phyloP scores from a whole-genome alignment of 1,140 invertebrate genomes.

The Meloidogyne exigua region DNA sequence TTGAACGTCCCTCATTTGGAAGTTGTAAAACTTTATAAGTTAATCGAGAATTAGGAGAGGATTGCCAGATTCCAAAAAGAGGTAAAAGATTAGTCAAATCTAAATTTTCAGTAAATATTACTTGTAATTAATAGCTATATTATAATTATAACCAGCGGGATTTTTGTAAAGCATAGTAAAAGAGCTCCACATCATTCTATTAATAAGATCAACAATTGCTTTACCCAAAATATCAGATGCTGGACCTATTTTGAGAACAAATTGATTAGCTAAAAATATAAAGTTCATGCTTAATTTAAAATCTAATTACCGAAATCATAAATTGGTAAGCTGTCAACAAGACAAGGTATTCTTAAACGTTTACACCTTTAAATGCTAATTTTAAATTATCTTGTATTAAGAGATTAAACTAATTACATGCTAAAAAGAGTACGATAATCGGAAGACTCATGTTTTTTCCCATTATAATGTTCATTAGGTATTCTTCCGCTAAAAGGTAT shows the following conservation, averaged over 20 bases:
- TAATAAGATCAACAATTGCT: slow-evolving; percentile 50
- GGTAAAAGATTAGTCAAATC: slow-evolving; percentile 42
- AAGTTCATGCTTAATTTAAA: background rate
- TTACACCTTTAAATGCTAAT: slow-evolving; percentile 47
- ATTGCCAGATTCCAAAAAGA: slow-evolving; percentile 44
- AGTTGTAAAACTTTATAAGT: slow-evolving; percentile 46
- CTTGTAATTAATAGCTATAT: slow-evolving; percentile 12
- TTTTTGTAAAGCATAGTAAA: slow-evolving; percentile 57
- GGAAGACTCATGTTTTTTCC: background rate
- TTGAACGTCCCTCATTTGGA: slow-evolving; percentile 32
- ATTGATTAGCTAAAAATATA: slow-evolving; percentile 31
- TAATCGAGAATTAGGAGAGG: slow-evolving; percentile 32
- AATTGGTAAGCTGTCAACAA: slow-evolving; percentile 29
- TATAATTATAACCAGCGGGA: slow-evolving; percentile 36
- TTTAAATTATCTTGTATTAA: no score
- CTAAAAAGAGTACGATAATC: slow-evolving; percentile 12
- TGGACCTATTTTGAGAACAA: slow-evolving; percentile 54
- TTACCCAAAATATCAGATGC: slow-evolving; percentile 32
- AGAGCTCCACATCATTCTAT: slow-evolving; percentile 50
- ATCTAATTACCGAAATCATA: background rate
- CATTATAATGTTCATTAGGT: background rate
- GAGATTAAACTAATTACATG: background rate
- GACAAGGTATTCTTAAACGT: slow-evolving; percentile 56
- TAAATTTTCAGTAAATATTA: slow-evolving; percentile 29
- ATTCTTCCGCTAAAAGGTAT: slow-evolving; percentile 27